Evolutionary conservation across 2,797 vertebrate species (phyloP), one percentile per base, ranked within the genome.

Genomic region (Apodemus agrarius): DNA sequence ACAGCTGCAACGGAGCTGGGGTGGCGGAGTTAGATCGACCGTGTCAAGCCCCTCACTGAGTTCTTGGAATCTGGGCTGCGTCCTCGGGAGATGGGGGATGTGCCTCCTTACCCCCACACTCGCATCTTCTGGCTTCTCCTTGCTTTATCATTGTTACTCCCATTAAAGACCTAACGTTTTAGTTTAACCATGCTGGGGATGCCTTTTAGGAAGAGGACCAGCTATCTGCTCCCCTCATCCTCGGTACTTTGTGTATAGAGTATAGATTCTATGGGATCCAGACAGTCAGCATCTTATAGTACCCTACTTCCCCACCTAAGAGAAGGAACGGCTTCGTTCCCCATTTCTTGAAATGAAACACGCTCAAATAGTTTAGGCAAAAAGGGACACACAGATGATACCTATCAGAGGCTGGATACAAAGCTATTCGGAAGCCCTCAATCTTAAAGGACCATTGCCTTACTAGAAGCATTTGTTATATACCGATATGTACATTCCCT

Each of bases 231-330:
- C 12, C 34, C 21, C 52, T 76, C 34, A 92, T 54, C n/a, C 76
- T 31, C 0, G 0, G 37, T n/a, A 1, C 8, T 8, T 4, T 24
- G 43, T 22, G 10, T 10, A 0, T 9, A 54, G 22, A 14, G n/a
- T 3, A 7, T 46, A 21, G 24, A n/a, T 89, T 85, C 85, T 4
- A 11, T 4, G 0, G 5, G 72, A 49, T 61, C 37, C 67, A 3
- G 1, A 0, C 34, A 21, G 21, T 74, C 10, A 86, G 22, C 67
- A 12, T 63, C 43, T 24, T 14, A 3, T 19, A 29, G 69, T 74
- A 69, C 37, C 87, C 6, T 83, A 52, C 37, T 59, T 81, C 46
- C 40, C 63, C 14, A 49, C 29, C 61, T 22, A 8, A 52, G 54
- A 46, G 90, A 65, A 69, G 79, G 61, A 26, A 52, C 34, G 10